A percentile compares a stretch with the other conserved stretches of the same genome.
Evolutionary conservation across 1,140 invertebrate species (phyloP).

Genomic region (Sarcophaga peregrina): DNA sequence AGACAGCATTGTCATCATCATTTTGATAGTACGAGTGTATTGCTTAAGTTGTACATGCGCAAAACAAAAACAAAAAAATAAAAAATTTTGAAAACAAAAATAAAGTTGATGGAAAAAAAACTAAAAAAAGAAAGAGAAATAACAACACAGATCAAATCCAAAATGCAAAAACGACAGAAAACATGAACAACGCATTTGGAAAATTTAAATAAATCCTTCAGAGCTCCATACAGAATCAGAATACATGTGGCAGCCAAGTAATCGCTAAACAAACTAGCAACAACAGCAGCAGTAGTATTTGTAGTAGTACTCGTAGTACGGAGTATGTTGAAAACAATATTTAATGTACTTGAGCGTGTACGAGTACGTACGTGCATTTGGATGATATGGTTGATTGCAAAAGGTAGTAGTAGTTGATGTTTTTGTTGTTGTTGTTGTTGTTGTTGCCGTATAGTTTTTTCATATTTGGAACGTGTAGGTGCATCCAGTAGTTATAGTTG

Average conservation of each 20-base stretch:
- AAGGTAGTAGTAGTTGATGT: too few relatives aligned
- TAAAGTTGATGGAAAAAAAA: neutral
- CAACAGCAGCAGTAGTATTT: too few relatives aligned
- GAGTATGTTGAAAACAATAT: neutral
- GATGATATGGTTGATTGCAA: too few relatives aligned
- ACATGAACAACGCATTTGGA: slow-evolving; percentile 40
- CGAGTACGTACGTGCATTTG: neutral
- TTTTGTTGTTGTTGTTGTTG: neutral
- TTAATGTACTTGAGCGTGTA: neutral
- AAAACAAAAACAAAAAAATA: neutral
- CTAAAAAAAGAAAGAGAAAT: too few relatives aligned
- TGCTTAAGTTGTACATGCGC: neutral
- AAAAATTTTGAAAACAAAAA: neutral
- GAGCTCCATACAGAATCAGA: neutral
- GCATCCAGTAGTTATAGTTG: neutral
- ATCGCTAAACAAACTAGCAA: neutral
- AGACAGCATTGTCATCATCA: slow-evolving; percentile 2
- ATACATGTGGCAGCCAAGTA: slow-evolving; percentile 8
- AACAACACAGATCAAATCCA: slow-evolving; percentile 3
- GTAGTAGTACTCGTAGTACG: too few relatives aligned
- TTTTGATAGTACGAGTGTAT: neutral
- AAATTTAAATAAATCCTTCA: slow-evolving; percentile 41
- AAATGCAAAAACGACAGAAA: slow-evolving; percentile 18
- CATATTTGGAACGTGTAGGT: slow-evolving; percentile 4
- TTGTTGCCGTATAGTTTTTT: neutral